phyloP scores from a whole-genome alignment of 2,113 vertebrate genomes.

The Tragelaphus strepsiceros region DNA sequence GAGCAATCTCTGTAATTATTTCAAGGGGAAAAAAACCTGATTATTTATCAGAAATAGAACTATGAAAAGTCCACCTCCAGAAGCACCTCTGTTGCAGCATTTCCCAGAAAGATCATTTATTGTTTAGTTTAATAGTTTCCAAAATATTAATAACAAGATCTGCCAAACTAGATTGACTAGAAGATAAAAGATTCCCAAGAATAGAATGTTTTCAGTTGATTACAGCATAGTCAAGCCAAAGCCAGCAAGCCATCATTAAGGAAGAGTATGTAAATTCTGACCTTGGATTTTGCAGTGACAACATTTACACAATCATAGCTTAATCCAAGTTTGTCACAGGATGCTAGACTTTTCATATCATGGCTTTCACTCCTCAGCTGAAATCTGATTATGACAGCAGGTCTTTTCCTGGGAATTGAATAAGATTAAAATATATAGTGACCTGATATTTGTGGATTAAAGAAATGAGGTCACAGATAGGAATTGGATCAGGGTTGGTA shows the following conservation, averaged over 20 bases:
- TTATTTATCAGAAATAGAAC: neutral
- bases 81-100: neutral
- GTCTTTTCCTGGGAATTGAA: conserved; percentile 20
- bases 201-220: neutral
- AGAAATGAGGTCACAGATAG: neutral
- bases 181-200: neutral
- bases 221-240: neutral
- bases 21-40: conserved; percentile 8
- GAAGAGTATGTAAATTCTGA: neutral
- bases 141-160: conserved; percentile 6
- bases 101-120: neutral
- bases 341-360: neutral
- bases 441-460: neutral
- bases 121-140: conserved; percentile 25
- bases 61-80: neutral
- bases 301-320: neutral
- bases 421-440: conserved; percentile 18
- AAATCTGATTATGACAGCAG: neutral
- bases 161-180: neutral
- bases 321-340: neutral
- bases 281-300: neutral
- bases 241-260: neutral
- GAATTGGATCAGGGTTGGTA: conserved; percentile 3
- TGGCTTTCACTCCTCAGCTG: neutral
- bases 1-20: conserved; percentile 18